phyloP scores from a whole-genome alignment of 2,797 vertebrate species.

The Acomys russatus region DNA sequence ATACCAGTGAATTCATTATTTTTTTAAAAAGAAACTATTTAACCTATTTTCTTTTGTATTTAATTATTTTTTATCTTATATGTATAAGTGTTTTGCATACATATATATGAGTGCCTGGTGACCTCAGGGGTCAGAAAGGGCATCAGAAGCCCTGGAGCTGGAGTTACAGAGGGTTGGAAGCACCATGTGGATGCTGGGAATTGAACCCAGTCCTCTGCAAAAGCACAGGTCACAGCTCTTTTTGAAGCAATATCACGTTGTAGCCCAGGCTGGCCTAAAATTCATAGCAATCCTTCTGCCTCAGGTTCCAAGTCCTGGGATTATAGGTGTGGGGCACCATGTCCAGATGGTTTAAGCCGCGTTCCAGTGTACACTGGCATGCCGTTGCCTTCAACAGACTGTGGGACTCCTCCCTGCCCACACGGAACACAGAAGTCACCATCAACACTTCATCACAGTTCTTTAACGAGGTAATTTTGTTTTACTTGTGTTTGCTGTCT shows the following conservation, averaged over 20 bases:
- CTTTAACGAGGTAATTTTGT: background rate
- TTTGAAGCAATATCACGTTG: background rate
- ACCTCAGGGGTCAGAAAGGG: background rate
- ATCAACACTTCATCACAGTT: background rate
- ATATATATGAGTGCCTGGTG: background rate
- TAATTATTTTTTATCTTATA: background rate
- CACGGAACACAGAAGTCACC: background rate
- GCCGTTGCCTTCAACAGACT: accelerated
- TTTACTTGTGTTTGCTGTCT: background rate
- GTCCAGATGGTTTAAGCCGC: background rate
- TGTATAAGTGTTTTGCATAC: background rate
- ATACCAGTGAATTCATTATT: background rate
- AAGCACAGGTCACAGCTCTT: background rate
- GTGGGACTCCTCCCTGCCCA: background rate
- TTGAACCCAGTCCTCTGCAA: background rate
- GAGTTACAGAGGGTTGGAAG: background rate
- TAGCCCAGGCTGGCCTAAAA: background rate
- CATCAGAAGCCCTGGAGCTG: background rate
- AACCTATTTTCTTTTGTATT: background rate
- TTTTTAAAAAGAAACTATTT: background rate
- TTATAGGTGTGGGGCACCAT: background rate
- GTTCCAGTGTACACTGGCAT: background rate
- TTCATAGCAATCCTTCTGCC: background rate
- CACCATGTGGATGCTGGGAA: background rate
- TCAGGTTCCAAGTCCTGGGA: background rate